Percentiles rank a stretch among this genome's conserved stretches.
Conservation (phyloP, 2,888 invertebrate species). For the Thymelicus lineola region DNA sequence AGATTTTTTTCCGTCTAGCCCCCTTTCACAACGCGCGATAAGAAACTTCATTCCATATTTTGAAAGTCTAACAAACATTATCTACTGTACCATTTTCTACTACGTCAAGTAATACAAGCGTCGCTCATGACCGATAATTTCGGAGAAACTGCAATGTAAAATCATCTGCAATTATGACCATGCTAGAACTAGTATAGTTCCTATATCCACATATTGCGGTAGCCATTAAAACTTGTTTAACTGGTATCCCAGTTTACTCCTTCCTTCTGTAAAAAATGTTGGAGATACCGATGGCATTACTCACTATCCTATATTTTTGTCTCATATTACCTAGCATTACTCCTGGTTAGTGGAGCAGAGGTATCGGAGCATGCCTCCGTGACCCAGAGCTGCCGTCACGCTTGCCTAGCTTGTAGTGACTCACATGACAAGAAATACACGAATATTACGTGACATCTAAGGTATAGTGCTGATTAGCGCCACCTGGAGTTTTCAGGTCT, state of each 20-base stretch:
- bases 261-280: not conserved
- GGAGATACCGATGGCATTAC: not conserved
- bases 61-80: too few species aligned
- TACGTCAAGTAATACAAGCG: too few species aligned
- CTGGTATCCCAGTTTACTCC: not conserved
- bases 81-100: too few species aligned
- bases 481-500: not conserved
- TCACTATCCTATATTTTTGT: not conserved
- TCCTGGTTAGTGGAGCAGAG: conserved; percentile 20
- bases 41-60: too few species aligned
- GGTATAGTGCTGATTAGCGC: not conserved
- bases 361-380: conserved; percentile 12
- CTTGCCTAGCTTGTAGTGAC: conserved; percentile 21
- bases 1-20: too few species aligned
- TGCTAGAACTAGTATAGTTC: too few species aligned
- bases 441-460: conserved; percentile 1
- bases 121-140: too few species aligned
- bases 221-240: not conserved
- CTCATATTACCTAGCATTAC: conserved; percentile 3
- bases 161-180: too few species aligned
- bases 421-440: conserved; percentile 18
- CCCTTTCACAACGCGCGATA: too few species aligned
- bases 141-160: too few species aligned
- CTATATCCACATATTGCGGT: too few species aligned
- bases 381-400: conserved; percentile 24